Conservation (phyloP, 2,113 vertebrate species). For the Sylvietta virens region DNA sequence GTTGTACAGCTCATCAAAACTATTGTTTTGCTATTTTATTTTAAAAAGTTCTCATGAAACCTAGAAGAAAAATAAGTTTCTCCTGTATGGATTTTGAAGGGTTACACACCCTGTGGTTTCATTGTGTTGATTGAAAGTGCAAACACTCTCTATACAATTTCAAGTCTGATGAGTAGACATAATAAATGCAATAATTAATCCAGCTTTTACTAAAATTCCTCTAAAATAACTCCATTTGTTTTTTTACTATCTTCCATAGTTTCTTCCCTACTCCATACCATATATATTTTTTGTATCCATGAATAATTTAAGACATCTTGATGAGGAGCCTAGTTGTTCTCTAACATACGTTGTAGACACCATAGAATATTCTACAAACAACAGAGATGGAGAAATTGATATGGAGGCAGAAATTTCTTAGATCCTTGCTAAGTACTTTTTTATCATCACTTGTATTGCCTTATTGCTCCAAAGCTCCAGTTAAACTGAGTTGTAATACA, state of each 20-base stretch:
- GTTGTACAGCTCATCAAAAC: background rate
- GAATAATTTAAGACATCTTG: background rate
- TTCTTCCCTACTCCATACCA: background rate
- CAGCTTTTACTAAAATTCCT: background rate
- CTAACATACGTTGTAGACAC: background rate
- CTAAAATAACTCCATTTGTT: background rate
- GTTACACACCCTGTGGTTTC: rapidly evolving
- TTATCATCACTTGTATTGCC: background rate
- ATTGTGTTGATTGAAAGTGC: background rate
- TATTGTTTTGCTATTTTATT: background rate
- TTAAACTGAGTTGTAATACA: background rate
- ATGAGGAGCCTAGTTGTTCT: background rate
- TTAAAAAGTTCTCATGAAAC: background rate
- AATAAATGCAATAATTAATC: background rate
- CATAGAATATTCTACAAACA: background rate
- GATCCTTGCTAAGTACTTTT: background rate
- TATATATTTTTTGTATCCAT: background rate
- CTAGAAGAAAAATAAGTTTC: background rate
- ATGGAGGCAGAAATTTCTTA: background rate
- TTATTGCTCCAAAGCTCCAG: background rate
- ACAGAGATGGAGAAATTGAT: background rate
- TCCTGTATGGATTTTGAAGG: background rate
- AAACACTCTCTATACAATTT: background rate
- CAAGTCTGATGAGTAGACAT: background rate
- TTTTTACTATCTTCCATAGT: background rate